Evolutionary conservation across 1,140 invertebrate genomes (phyloP), one percentile per base, ranked within the genome.

Genomic region (Zophobas morio): DNA sequence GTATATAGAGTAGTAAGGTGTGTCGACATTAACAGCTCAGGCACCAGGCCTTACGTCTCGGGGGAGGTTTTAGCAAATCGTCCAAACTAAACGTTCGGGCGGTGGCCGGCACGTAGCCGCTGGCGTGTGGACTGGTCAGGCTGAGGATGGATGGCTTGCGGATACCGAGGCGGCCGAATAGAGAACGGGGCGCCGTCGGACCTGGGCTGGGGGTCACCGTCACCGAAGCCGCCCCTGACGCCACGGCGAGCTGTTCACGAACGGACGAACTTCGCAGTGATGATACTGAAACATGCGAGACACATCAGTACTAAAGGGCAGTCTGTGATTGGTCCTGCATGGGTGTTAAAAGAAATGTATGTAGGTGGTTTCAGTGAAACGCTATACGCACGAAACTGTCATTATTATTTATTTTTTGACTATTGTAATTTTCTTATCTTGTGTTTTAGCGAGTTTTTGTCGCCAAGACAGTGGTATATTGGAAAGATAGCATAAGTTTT

Each of bases 131-230:
- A 84, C 89, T 90, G 88, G 90, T 90, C 83, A 93, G 89, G 88
- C 92, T 93, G 84, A 93, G 89, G 86, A 94, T 90, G 82, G 92
- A 94, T 84, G 93, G 91, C 91, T 94, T 94, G 88, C 93, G 90
- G 87, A 94, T 93, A 90, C 92, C 92, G 86, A 94, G 90, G 86
- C 93, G 90, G 85, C 91, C 91, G 84, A 94, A 90, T 83, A 94
- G 89, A 74, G 92, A 92, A 70, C 92, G 89, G 75, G 88, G 87
- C 77, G 87, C 85, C 70, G 88, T 82, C 74, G 84, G 81, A 79
- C 82, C 81, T 70, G 83, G 82, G 81, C 84, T 88, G 51, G 84
- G 82, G 33, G 84, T 84, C 74, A 86, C 82, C 79, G 86, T 79
- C 76, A 85, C 84, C 84, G 86, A 81, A 60, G 85, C 80, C 75